These are phyloP conservation scores for Spilarctia lutea DNA, from an alignment of 2,888 invertebrate genomes.

Conservation along the genomic window DNA sequence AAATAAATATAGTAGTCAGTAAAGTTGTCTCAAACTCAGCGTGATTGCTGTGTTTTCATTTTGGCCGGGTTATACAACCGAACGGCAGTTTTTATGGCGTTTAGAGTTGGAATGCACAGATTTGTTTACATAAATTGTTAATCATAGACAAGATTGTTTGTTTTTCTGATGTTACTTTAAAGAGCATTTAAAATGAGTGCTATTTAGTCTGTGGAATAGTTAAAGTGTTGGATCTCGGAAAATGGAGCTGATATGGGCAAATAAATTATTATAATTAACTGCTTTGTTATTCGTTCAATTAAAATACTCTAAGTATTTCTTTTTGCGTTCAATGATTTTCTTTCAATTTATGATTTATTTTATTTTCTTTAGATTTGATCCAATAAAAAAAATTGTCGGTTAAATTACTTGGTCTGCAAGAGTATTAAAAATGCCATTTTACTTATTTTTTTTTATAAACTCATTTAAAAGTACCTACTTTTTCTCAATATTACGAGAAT, in stretches of 20 bases:
- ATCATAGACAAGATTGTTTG: constrained; percentile 41
- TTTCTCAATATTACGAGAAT: background rate
- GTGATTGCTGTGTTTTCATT: constrained; percentile 25
- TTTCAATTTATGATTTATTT: background rate
- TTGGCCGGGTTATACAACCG: constrained; percentile 57
- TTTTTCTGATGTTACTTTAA: constrained; percentile 28
- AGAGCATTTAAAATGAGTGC: constrained; percentile 27
- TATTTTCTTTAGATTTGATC: background rate
- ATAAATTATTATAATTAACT: background rate
- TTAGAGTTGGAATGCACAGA: constrained; percentile 42
- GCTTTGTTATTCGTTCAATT: background rate
- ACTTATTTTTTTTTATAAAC: background rate
- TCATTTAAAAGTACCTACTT: no score
- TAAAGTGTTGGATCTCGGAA: background rate
- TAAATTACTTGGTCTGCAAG: background rate
- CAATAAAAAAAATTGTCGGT: background rate
- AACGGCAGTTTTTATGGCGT: constrained; percentile 53
- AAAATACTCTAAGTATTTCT: no score
- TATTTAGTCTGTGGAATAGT: constrained; percentile 7
- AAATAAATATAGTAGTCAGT: constrained; percentile 43
- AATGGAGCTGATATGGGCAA: background rate
- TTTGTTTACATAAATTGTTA: constrained; percentile 49
- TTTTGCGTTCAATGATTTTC: background rate
- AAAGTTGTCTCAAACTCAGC: constrained; percentile 9
- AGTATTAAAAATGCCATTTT: background rate